Conservation (phyloP, 2,113 vertebrate genomes). For the Pelecanoides urinatrix region DNA sequence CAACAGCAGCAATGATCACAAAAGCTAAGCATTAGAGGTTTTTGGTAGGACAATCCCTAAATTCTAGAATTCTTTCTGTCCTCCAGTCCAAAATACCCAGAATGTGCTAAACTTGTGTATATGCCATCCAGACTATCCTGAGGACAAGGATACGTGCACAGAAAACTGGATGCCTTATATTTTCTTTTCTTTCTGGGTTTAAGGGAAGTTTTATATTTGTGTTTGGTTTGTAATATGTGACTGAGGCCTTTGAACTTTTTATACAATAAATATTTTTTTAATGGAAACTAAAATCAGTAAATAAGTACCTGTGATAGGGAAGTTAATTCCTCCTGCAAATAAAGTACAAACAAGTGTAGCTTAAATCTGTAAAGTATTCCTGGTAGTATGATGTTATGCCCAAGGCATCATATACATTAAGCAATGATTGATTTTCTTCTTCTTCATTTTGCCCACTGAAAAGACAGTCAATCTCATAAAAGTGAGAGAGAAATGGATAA, state of each 20-base stretch:
- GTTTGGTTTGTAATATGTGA: background rate
- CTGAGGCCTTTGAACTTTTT: background rate
- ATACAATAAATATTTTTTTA: background rate
- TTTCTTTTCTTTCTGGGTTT: background rate
- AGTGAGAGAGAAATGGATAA: background rate
- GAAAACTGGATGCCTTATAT: background rate
- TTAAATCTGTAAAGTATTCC: background rate
- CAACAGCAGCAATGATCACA: background rate
- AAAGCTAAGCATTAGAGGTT: background rate
- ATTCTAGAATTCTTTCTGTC: background rate
- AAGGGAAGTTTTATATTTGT: background rate
- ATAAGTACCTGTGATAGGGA: background rate
- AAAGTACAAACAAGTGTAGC: background rate
- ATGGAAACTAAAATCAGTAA: background rate
- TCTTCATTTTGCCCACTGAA: background rate
- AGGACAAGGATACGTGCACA: background rate
- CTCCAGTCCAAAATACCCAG: background rate
- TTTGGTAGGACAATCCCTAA: background rate
- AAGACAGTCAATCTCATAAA: background rate
- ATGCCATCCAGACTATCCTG: background rate
- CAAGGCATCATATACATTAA: background rate
- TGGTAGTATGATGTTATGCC: background rate
- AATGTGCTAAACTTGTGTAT: background rate
- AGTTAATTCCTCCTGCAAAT: background rate
- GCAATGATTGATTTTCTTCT: background rate